Evolutionary conservation across 2,888 invertebrate species (phyloP), one percentile per base, ranked within the genome.

Genomic region (Rhagium mordax): DNA sequence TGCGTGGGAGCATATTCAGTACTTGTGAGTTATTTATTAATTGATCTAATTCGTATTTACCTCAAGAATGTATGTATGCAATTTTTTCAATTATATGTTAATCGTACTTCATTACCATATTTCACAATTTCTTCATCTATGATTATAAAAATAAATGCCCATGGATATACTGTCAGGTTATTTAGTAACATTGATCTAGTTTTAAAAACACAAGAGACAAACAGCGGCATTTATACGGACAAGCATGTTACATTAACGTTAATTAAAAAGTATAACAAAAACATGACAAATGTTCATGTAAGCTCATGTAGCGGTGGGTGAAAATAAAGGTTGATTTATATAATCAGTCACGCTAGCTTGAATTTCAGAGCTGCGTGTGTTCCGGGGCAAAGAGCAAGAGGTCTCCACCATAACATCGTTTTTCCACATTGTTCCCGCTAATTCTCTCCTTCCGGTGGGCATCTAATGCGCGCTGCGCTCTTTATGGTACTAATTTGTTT

Each of bases 281-380:
- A 76, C 72, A 78, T 75, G 76, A 78, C 75, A 77, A 79, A 76
- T 74, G 78, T 78, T 74, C 78, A 72, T 78, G 74, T 77, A 78
- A 75, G 76, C 61, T 72, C 74, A 75, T 79, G 78, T 74, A 77
- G 75, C 76, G 82, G 81, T 80, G 80, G 81, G 81, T 78, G 77
- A 82, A 76, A 82, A 82, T 83, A 84, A 83, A 84, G 83, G 83
- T 77, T 83, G 84, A 84, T 84, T 84, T 84, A 84, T 83, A 72
- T 80, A 84, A 83, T 81, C 83, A 82, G 84, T 84, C 84, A 84
- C 83, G 84, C 83, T 81, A 84, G 79, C 81, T 71, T 81, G 82
- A 71, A 71, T 74, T 64, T 69, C 64, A 72, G 79, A 74, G 78
- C 82, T 82, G 82, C 83, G 83, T 84, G 82, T 82, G 82, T 81